Evolutionary conservation across 92 coral and sea anemone species (phyloP), one percentile per base, ranked within the genome.

Genomic region (Phenganax subtilis): DNA sequence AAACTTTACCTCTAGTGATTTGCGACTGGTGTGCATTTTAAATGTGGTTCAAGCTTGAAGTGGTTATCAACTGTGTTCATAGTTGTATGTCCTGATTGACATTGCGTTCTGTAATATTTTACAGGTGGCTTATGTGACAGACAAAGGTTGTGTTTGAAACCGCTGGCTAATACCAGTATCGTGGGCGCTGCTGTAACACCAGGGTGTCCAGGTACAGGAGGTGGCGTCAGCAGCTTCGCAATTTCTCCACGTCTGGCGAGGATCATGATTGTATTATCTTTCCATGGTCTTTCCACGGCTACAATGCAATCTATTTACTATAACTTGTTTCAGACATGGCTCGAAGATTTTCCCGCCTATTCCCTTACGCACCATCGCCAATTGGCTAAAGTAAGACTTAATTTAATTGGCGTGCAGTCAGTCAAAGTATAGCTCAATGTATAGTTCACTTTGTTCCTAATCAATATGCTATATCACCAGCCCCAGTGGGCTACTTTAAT

Each of bases 321-420:
- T 5, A 84, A 86, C 14, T 91, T 89, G 37, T 80, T 96, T 58
- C 90, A 72, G 29, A 81, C 96, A 9, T 96, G 99, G 99, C 84
- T 96, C 27, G 92, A 92, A 57, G 99, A 92, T 81, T 96, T 96
- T 80, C 99, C 99, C 6, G 96, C 96, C 16, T 96, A 96, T 77
- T 90, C 99, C 51, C 72, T 96, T 53, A 96, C 96, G 6, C 97
- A 96, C 64, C 99, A 92, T 76, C 84, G 83, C 9, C 87, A 81
- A 10, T 51, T 96, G 72, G 92, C 97, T 4, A 86, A 92, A 90
- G 99, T 92, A 77, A 17, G 70, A 8, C 15, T 63, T 20, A 7
- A 9, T 25, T 25, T 10, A 71, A 31, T 12, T 12, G 16, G 25
- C 65, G 25, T 12, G 7, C 5, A 37, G 47, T 37, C 47, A 37